Conservation (phyloP, 1,140 invertebrate species). For the Bombus difficillimus region DNA sequence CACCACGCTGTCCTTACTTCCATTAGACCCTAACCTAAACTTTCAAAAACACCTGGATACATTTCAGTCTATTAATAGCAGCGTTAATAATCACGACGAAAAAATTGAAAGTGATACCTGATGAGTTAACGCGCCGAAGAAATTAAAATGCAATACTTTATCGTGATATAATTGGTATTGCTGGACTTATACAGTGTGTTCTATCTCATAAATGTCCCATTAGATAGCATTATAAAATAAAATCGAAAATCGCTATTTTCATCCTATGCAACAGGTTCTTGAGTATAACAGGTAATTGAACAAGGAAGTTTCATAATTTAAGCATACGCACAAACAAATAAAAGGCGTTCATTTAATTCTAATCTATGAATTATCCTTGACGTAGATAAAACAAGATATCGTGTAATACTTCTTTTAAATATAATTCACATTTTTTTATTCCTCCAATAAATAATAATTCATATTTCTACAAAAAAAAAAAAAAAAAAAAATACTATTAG, state of each 20-base stretch:
- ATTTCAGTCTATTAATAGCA: neutral
- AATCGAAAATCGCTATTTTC: neutral
- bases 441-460: neutral
- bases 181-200: neutral
- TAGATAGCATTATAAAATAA: neutral
- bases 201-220: neutral
- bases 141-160: neutral
- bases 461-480: neutral
- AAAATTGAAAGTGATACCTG: neutral
- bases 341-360: neutral
- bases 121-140: neutral
- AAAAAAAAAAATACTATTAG: no score
- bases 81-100: neutral
- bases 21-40: conserved; percentile 65
- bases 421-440: neutral
- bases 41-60: conserved; percentile 36
- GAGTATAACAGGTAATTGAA: neutral
- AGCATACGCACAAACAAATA: neutral
- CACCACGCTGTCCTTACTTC: conserved; percentile 64
- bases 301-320: neutral
- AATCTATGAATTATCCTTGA: no score
- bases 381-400: neutral
- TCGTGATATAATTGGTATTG: neutral
- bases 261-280: neutral
- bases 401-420: neutral